phyloP scores from a whole-genome alignment of 2,888 invertebrate genomes.

The Ormyrus nitidulus region DNA sequence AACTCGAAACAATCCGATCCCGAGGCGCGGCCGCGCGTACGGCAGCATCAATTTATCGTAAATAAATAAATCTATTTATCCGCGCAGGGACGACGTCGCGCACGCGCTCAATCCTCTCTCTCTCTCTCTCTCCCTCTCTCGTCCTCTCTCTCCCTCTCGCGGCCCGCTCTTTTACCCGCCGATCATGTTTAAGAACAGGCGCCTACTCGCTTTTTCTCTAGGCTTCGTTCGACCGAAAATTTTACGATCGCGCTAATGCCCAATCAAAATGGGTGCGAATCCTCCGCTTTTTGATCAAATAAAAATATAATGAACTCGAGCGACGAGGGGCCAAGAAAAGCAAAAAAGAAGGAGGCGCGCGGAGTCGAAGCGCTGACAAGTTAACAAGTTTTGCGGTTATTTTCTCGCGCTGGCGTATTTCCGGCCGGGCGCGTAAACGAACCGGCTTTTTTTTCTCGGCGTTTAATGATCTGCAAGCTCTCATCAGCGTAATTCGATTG shows the following conservation, averaged over 20 bases:
- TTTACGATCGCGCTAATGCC: background rate
- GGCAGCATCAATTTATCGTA: conserved; percentile 70
- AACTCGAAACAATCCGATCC: conserved; percentile 70
- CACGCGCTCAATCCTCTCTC: conserved; percentile 30
- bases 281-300: too few species aligned
- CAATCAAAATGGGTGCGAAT: too few species aligned
- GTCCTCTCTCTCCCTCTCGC: background rate
- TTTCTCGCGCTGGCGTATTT: background rate
- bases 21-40: conserved; percentile 61
- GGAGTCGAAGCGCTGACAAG: background rate
- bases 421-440: conserved; percentile 4
- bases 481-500: conserved; percentile 54
- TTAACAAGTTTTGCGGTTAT: conserved; percentile 24
- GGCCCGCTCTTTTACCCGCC: background rate
- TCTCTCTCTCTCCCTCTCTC: background rate
- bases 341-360: too few species aligned
- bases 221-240: background rate
- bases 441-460: conserved; percentile 7
- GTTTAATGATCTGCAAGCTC: conserved; percentile 52
- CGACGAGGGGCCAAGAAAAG: too few species aligned
- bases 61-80: conserved; percentile 72
- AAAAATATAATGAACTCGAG: too few species aligned
- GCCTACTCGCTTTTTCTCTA: background rate
- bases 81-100: conserved; percentile 60
- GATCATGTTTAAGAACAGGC: background rate